Evolutionary conservation across 30 jellyfish, hydroid and myxozoan species (phyloP), one percentile per base, ranked within the genome.

Genomic region (Cassiopea xamachana): DNA sequence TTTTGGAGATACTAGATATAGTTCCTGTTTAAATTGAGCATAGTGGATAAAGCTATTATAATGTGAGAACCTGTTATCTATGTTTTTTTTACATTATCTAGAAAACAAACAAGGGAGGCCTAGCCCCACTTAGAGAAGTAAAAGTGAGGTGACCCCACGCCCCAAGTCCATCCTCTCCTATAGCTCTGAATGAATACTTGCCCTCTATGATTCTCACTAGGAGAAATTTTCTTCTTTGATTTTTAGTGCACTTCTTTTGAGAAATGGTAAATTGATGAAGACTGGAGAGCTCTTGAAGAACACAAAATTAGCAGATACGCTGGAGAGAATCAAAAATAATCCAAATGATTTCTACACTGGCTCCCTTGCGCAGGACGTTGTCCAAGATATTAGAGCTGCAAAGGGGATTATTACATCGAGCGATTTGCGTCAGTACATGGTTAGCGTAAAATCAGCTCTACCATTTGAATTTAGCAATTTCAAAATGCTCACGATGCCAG

Each of bases 401-500:
- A 17, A 47, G 44, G 97, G 98, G 43, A 86, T 73, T 1, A 46
- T 94, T 17, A 69, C 97, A 18, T 46, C 47, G 55, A 89, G 69
- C 1, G 98, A 94, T 78, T 19, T 94, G 93, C 70, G 75, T 64
- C 48, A 61, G 13, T 94, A 94, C 68, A 75, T 7, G 48, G 94
- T 86, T 16, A 81, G 78, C 19, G 83, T 62, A 4, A 88, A 87
- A 27, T 83, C 69, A 9, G 77, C 93, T 1, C n/a, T 94, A 6
- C 39, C 69, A 50, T 58, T 73, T 72, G 77, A 64, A 13, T 83
- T 94, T 48, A 64, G 83, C 27, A 85, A 75, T 6, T 50, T 92
- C 77, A 82, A 89, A 14, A 77, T 96, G 85, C 89, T 87, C 77
- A 78, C 98, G n/a, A 92, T 89, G 97, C 93, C 97, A 2, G 94